Evolutionary conservation across 1,140 invertebrate genomes (phyloP), one percentile per base, ranked within the genome.

Genomic region (Popillia japonica): DNA sequence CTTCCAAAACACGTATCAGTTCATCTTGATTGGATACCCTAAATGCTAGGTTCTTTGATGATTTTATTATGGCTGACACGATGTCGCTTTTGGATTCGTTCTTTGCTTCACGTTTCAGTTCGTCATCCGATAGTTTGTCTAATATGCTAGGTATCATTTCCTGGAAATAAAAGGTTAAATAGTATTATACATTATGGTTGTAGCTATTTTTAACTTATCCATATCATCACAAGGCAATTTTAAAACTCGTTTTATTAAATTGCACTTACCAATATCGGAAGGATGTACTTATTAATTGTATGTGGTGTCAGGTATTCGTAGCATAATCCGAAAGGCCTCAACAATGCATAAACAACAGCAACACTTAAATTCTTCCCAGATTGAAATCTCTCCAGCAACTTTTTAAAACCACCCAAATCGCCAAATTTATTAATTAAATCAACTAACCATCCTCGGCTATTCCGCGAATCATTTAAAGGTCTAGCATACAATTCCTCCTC

Each of bases 391-490:
- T 97, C 94, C 75, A 95, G 88, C 75, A 99, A 87, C 84, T 94
- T 94, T 84, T 96, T 91, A 88, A 99, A 99, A 79, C 98, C 97
- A 79, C 93, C 92, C 64, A 95, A 88, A 83, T 92, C 91, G 20
- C 97, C 97, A 90, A 99, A 99, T 90, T 91, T 91, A 90, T 99
- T 99, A 78, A 99, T 95, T 79, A 99, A 90, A 91, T 99, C 97
- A 76, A 99, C 96, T 42, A 99, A 91, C 97, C 97, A 99, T 68
- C 97, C 97, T 85, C 95, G 90, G 55, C 93, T 93, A 84, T 90
- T 92, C 81, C 94, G 90, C 23, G 91, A 90, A 86, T 96, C 96
- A 79, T 91, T 89, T 72, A 95, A 92, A 79, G 94, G 91, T 84
- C 92, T 90, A 40, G 96, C 96, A 91, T 91, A 98, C 80, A 96